Evolutionary conservation across 1,140 invertebrate genomes (phyloP), one percentile per base, ranked within the genome.

Genomic region (Ganaspis sp.): DNA sequence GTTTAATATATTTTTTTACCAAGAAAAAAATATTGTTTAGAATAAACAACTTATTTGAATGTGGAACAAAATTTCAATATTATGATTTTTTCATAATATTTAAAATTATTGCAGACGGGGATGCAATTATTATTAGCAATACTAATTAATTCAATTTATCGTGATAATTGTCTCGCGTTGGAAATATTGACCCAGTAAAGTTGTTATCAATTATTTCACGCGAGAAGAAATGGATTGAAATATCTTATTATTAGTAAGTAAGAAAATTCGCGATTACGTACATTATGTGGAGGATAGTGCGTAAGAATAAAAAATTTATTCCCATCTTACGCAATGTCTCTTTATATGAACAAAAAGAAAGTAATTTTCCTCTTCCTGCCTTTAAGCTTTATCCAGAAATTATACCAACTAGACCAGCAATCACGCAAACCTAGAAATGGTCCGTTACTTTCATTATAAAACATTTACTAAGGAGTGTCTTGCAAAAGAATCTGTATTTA

Each of bases 291-390:
- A 58, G 58, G 23, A 64, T 64, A 64, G 29, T 64, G 23, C 58
- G 23, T 34, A 64, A 11, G 26, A 64, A 64, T 34, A 64, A 64
- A 64, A 64, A 34, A 49, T 9, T 15, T 11, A 64, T 64, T 29
- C 58, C 58, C 58, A 64, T 64, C 58, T 64, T 64, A 34, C 58
- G 58, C 58, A 64, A 64, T 26, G 23, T 64, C 58, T 64, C 58
- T 64, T 64, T 64, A 64, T 29, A 64, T 64, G 58, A 26, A 64
- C 58, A 64, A 64, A 64, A 64, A 64, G 58, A 64, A 64, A 64
- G 58, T 64, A 64, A 64, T 64, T 64, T 64, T 64, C 58, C 58
- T 64, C 12, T 64, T 64, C 58, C 58, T 64, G 58, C 58, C 58
- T 64, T 64, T n/a, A 64, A 64, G 58, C 15, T 64, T 64, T 64